Percentiles rank a stretch among this genome's conserved stretches.
Evolutionary conservation across 1,140 invertebrate species (phyloP).

Genomic region (Brachionus sp.): DNA sequence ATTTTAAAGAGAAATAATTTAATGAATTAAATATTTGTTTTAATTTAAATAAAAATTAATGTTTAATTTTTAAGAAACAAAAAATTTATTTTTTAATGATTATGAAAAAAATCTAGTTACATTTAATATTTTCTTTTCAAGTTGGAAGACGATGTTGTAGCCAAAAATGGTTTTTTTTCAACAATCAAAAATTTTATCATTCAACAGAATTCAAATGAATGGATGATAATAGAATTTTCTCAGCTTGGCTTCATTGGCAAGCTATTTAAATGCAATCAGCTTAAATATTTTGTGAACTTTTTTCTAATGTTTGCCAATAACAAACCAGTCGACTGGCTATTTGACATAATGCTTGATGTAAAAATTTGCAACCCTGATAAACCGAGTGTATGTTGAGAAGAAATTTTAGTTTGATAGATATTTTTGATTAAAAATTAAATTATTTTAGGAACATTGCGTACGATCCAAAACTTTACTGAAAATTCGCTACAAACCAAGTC

Average conservation of each 20-base stretch:
- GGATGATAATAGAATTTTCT: conserved; percentile 92
- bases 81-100: too few relatives aligned
- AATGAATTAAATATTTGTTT: too few relatives aligned
- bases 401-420: neutral
- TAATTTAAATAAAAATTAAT: too few relatives aligned
- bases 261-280: conserved; percentile 81
- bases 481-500: conserved; percentile 75
- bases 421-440: conserved; percentile 52
- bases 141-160: conserved; percentile 90
- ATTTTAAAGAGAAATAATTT: too few relatives aligned
- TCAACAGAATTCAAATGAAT: conserved; percentile 73
- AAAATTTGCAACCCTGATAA: conserved; percentile 73
- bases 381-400: conserved; percentile 50
- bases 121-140: conserved; percentile 66
- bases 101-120: neutral
- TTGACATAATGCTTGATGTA: conserved; percentile 67
- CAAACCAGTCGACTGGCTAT: conserved; percentile 92
- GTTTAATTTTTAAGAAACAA: too few relatives aligned
- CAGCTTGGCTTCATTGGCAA: conserved; percentile 70
- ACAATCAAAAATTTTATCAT: conserved; percentile 81
- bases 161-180: conserved; percentile 75
- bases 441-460: conserved; percentile 86
- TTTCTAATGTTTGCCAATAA: conserved; percentile 91
- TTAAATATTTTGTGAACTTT: conserved; percentile 83
- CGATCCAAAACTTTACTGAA: conserved; percentile 53